Percentiles rank a stretch among this genome's conserved stretches.
Evolutionary conservation across 2,113 vertebrate genomes (phyloP).

Genomic region (Heteronetta atricapilla): DNA sequence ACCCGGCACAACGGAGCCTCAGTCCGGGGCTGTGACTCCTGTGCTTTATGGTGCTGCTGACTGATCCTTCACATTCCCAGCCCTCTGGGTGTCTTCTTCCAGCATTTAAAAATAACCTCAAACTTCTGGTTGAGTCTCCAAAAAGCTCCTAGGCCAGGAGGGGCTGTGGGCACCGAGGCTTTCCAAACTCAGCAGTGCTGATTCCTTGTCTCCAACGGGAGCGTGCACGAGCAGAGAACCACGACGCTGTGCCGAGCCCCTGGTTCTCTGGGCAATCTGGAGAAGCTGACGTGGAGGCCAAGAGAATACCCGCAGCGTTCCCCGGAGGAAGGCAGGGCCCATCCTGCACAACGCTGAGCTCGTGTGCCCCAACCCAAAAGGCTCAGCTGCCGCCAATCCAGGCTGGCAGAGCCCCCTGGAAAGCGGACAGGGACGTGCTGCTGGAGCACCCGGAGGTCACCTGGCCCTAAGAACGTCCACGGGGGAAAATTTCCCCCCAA

Average conservation of each 20-base stretch:
- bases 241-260: not conserved
- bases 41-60: not conserved
- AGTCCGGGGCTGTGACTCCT: slow-evolving; percentile 15
- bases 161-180: not conserved
- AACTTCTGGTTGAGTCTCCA: not conserved
- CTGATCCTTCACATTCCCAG: slow-evolving; percentile 50
- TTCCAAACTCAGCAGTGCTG: not conserved
- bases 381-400: too few relatives aligned
- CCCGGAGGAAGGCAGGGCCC: too few relatives aligned
- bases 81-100: not conserved
- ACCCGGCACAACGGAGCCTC: slow-evolving; percentile 45
- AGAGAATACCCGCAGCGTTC: too few relatives aligned
- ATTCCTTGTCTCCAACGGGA: slow-evolving; percentile 18
- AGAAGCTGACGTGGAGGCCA: too few relatives aligned
- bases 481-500: not conserved
- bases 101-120: slow-evolving; percentile 50
- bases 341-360: too few relatives aligned
- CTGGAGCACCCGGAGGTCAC: too few relatives aligned
- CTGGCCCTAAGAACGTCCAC: not conserved
- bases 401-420: too few relatives aligned
- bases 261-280: too few relatives aligned
- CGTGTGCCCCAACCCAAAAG: too few relatives aligned
- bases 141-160: not conserved
- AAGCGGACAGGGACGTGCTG: too few relatives aligned
- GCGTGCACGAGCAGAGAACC: not conserved